A percentile compares a stretch with the other conserved stretches of the same genome.
These are phyloP conservation scores for Amphilophus citrinellus DNA, from an alignment of 2,113 vertebrate genomes.

Conservation along the genomic window DNA sequence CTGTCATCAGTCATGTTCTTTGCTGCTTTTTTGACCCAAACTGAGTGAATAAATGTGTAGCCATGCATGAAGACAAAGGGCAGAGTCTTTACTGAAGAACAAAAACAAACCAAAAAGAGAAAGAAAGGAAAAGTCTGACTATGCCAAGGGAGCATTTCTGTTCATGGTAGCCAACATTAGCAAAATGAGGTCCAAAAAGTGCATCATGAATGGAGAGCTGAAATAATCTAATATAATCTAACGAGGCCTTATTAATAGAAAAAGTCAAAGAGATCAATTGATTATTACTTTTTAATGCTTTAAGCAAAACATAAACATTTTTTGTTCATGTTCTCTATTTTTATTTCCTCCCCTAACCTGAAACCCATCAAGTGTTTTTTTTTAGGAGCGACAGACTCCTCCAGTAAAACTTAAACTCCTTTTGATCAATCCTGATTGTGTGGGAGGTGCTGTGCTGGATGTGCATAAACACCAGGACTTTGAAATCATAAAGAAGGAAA, in stretches of 20 bases:
- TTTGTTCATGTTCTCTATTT: neutral
- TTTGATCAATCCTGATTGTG: constrained; percentile 44
- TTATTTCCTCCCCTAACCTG: neutral
- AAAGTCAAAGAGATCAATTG: neutral
- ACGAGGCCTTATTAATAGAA: neutral
- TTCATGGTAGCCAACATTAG: constrained; percentile 21
- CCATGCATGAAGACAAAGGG: constrained; percentile 42
- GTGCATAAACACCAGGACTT: constrained; percentile 19
- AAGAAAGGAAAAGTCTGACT: constrained; percentile 1
- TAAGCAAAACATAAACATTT: neutral
- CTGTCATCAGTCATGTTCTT: constrained; percentile 47
- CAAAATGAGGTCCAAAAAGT: constrained; percentile 18
- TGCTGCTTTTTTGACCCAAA: constrained; percentile 45
- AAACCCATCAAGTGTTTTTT: constrained; percentile 4
- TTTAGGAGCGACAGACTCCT: constrained; percentile 2
- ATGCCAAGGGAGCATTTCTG: constrained; percentile 20
- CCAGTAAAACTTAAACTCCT: constrained; percentile 33
- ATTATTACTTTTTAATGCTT: neutral
- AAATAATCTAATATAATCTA: neutral
- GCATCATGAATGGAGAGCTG: neutral
- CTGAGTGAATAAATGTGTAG: constrained; percentile 42
- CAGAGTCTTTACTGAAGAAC: constrained; percentile 33
- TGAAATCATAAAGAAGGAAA: constrained; percentile 19
- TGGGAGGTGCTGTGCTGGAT: constrained; percentile 13
- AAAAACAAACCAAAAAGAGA: constrained; percentile 18